A percentile compares a stretch with the other conserved stretches of the same genome.
These are phyloP conservation scores for Sciurus carolinensis DNA, from an alignment of 2,797 vertebrate species.

Conservation along the genomic window DNA sequence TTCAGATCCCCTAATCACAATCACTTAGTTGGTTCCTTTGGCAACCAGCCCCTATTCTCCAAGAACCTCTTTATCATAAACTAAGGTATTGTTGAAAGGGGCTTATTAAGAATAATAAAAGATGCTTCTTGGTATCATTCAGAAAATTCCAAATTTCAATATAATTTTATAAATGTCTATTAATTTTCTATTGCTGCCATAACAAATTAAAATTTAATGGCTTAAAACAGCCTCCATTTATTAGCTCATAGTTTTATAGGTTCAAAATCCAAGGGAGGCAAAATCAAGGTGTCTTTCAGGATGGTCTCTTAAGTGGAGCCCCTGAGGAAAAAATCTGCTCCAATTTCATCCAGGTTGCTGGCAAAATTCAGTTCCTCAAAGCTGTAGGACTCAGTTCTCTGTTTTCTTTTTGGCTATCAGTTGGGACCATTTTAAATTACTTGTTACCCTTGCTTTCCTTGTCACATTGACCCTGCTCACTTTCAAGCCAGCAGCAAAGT, in stretches of 20 bases:
- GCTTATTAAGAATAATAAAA: not conserved
- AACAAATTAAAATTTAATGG: not conserved
- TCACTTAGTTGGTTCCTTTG: not conserved
- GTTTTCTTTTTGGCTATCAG: not conserved
- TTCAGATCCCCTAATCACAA: not conserved
- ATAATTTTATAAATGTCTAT: not conserved
- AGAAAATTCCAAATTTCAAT: not conserved
- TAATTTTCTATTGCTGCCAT: slow-evolving; percentile 25
- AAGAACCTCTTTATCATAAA: not conserved
- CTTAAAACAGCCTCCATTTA: not conserved
- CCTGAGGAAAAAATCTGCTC: not conserved
- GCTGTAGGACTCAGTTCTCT: not conserved
- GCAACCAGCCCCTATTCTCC: not conserved
- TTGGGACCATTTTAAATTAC: not conserved
- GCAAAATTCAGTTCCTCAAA: not conserved
- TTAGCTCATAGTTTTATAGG: not conserved
- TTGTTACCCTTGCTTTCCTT: not conserved
- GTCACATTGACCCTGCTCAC: not conserved
- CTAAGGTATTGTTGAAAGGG: not conserved
- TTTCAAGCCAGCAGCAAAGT: not conserved
- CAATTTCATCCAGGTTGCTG: not conserved
- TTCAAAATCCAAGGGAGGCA: not conserved
- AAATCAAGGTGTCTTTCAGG: not conserved
- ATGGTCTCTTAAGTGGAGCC: not conserved
- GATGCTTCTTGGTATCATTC: not conserved